Evolutionary conservation across 2,888 invertebrate genomes (phyloP).

Genomic region (Acleris literana): DNA sequence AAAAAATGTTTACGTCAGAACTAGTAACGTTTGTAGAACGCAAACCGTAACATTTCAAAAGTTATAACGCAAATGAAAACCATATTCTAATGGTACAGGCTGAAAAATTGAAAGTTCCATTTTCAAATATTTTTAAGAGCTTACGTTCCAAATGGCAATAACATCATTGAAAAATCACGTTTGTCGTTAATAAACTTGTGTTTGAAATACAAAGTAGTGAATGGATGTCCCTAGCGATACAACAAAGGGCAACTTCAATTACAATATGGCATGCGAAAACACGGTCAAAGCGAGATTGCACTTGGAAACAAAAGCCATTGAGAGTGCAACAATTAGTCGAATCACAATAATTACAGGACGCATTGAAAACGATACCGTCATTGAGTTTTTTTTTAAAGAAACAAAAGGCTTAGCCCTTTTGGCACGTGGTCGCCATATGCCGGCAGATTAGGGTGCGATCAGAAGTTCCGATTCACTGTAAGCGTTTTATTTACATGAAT

Average conservation of each 20-base stretch:
- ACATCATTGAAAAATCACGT: slow-evolving; percentile 22
- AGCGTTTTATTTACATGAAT: slow-evolving; percentile 37
- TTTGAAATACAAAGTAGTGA: slow-evolving; percentile 11
- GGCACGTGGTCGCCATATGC: slow-evolving; percentile 75
- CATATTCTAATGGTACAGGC: slow-evolving; percentile 21
- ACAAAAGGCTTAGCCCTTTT: slow-evolving; percentile 72
- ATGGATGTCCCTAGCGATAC: slow-evolving; percentile 26
- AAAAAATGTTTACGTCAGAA: no score
- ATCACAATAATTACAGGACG: slow-evolving; percentile 75
- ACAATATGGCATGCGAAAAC: slow-evolving; percentile 73
- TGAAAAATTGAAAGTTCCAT: slow-evolving; percentile 26
- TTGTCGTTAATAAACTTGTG: slow-evolving; percentile 22
- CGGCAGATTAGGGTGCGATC: slow-evolving; percentile 51
- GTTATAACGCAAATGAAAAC: slow-evolving; percentile 24
- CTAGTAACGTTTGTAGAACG: slow-evolving; percentile 2
- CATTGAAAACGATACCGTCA: slow-evolving; percentile 79
- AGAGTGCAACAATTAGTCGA: slow-evolving; percentile 74
- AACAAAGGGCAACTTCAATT: slow-evolving; percentile 66
- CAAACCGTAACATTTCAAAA: slow-evolving; percentile 16
- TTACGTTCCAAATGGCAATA: slow-evolving; percentile 20
- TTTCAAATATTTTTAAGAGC: slow-evolving; percentile 32
- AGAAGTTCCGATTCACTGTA: slow-evolving; percentile 46
- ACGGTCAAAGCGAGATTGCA: slow-evolving; percentile 75
- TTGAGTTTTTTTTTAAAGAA: slow-evolving; percentile 64
- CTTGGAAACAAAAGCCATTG: slow-evolving; percentile 67